Base-by-base conservation (phyloP, 2,888 invertebrate species). In the Pristionchus japonicus region DNA sequence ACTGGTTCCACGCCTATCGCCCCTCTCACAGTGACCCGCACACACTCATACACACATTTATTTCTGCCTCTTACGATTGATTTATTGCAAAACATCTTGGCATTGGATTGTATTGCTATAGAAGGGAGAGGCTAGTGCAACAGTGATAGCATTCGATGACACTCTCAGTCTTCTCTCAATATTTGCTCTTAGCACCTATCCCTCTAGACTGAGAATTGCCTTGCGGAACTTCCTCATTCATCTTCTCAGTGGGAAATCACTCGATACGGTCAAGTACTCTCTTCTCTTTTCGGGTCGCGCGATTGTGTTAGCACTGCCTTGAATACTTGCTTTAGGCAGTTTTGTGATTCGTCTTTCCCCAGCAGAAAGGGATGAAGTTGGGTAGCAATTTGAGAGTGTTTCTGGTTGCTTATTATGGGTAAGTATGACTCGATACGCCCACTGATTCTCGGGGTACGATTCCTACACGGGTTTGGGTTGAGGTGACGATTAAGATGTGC, bases 1-100 rank as follows among this genome's bases (percentile, higher is more conserved):
- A 57, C 57, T 52, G 52, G 52, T 57, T 49, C 83, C 83, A 57
- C 34, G 83, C 83, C 83, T 23, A 83, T 57, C 83, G 49, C 40
- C 74, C 37, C 74, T 82, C 27, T 15, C 43, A 43, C 34, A 49
- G 20, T 52, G 52, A 49, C 37, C 34, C 47, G 13, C 80, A 31
- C 70, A 23, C 64, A 70, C 57, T n/a, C n/a, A 37, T 20, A 20
- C 31, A 67, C 31, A 34, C 74, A 74, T 40, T 40, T 74, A 77
- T 77, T 77, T 77, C 43, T 47, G 27, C 47, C 43, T 34, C 23
- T 40, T 20, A 23, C 37, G 37, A 77, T 77, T 77, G 77, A 77
- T 77, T 77, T 77, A 77, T 77, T 37, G 74, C 67, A 67, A 67
- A 67, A 67, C 67, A 70, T 70, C 40, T 70, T 20, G 6, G 40